Evolutionary conservation across 1,140 invertebrate genomes (phyloP).

Genomic region (Onthophagus taurus): DNA sequence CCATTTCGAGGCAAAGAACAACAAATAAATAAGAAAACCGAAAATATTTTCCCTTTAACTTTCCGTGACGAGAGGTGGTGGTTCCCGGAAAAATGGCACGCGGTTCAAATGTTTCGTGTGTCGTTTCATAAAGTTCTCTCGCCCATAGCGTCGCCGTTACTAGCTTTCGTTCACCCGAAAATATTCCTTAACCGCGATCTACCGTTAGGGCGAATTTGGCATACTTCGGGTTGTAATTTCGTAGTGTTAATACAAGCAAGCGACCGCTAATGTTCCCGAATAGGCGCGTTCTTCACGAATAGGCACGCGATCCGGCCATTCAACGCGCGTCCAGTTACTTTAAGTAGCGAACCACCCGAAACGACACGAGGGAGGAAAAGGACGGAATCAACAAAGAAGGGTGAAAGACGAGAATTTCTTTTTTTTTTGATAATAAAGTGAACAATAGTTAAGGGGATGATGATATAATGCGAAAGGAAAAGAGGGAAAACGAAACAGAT

Average conservation of each 20-base stretch:
- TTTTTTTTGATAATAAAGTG: too few species aligned
- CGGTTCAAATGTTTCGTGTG: background rate
- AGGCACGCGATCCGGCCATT: too few species aligned
- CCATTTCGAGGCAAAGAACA: background rate
- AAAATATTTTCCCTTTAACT: background rate
- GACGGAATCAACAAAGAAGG: too few species aligned
- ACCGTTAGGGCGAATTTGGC: background rate
- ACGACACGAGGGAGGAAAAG: too few species aligned
- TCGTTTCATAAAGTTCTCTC: slow-evolving; percentile 5
- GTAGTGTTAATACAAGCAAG: slow-evolving; percentile 8
- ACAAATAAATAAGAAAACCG: background rate
- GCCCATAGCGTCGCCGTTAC: background rate
- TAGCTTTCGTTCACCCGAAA: background rate
- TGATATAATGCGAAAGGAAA: too few species aligned
- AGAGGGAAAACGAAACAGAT: too few species aligned
- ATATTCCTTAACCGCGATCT: background rate
- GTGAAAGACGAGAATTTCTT: too few species aligned
- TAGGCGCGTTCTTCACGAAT: too few species aligned
- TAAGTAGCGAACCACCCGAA: too few species aligned
- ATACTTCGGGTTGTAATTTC: background rate
- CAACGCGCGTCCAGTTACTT: too few species aligned
- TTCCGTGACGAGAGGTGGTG: background rate
- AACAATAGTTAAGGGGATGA: too few species aligned
- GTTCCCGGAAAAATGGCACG: background rate
- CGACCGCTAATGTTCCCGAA: slow-evolving; percentile 4